Conservation (phyloP, 2,797 vertebrate genomes). For the Falco cherrug region DNA sequence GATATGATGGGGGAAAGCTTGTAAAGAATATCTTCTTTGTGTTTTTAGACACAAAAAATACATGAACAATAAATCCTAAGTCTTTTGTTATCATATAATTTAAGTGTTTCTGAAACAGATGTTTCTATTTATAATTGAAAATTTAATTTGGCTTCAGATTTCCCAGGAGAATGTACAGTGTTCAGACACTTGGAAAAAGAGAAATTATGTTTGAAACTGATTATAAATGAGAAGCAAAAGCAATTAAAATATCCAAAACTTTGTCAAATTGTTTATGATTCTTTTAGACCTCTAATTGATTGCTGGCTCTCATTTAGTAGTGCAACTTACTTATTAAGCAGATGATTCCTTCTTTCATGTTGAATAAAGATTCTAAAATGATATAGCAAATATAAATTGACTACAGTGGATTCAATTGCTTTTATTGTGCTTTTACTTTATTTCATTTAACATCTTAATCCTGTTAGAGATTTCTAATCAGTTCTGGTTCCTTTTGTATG, state of each 20-base stretch:
- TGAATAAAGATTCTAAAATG: conserved; percentile 1
- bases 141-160: conserved; percentile 66
- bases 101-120: conserved; percentile 58
- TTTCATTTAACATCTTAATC: conserved; percentile 8
- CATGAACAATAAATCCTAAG: conserved; percentile 3
- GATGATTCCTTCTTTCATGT: conserved; percentile 21
- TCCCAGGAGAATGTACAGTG: conserved; percentile 32
- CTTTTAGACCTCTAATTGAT: conserved; percentile 55
- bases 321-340: conserved; percentile 11
- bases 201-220: conserved; percentile 34
- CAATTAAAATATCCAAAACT: conserved; percentile 61
- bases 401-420: neutral
- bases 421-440: neutral
- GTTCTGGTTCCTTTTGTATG: neutral
- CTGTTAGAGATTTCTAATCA: conserved; percentile 15
- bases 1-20: neutral
- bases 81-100: conserved; percentile 23
- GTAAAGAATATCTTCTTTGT: neutral
- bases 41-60: conserved; percentile 9
- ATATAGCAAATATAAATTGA: conserved; percentile 19
- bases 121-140: conserved; percentile 74
- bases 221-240: conserved; percentile 40
- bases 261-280: conserved; percentile 59
- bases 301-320: neutral
- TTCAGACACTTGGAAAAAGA: conserved; percentile 37